Percentiles rank a stretch among this genome's conserved stretches.
Evolutionary conservation across 1,140 invertebrate species (phyloP).

Genomic region (Kradibia gibbosae): DNA sequence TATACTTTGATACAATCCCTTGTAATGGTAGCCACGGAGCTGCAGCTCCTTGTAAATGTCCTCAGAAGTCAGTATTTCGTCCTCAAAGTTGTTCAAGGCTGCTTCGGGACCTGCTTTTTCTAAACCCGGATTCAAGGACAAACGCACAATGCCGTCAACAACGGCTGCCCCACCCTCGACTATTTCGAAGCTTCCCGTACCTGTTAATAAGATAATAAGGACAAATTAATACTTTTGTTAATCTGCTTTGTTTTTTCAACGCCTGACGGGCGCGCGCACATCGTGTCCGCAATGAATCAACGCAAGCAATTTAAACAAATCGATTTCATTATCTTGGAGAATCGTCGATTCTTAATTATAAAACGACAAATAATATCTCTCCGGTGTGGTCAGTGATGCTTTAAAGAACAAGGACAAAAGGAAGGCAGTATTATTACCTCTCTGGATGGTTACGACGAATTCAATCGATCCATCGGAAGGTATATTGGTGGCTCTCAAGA

Average conservation of each 20-base stretch:
- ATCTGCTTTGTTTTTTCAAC: too few relatives aligned
- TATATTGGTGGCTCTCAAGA: constrained; percentile 86
- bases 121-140: constrained; percentile 68
- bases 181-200: constrained; percentile 73
- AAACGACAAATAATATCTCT: too few relatives aligned
- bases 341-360: too few relatives aligned
- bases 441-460: constrained; percentile 85
- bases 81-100: constrained; percentile 57
- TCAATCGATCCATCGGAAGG: constrained; percentile 79
- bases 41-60: constrained; percentile 95
- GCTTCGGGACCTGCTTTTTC: constrained; percentile 49
- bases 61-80: constrained; percentile 73
- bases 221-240: too few relatives aligned
- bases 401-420: too few relatives aligned
- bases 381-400: too few relatives aligned
- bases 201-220: constrained; percentile 60
- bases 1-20: constrained; percentile 81
- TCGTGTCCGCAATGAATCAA: too few relatives aligned
- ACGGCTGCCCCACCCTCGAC: constrained; percentile 84
- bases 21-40: constrained; percentile 93
- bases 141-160: constrained; percentile 81
- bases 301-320: too few relatives aligned
- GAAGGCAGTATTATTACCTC: constrained; percentile 71
- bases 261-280: too few relatives aligned
- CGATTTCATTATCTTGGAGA: too few relatives aligned